Evolutionary conservation across 2,113 vertebrate species (phyloP).

Genomic region (Cebidichthys violaceus): DNA sequence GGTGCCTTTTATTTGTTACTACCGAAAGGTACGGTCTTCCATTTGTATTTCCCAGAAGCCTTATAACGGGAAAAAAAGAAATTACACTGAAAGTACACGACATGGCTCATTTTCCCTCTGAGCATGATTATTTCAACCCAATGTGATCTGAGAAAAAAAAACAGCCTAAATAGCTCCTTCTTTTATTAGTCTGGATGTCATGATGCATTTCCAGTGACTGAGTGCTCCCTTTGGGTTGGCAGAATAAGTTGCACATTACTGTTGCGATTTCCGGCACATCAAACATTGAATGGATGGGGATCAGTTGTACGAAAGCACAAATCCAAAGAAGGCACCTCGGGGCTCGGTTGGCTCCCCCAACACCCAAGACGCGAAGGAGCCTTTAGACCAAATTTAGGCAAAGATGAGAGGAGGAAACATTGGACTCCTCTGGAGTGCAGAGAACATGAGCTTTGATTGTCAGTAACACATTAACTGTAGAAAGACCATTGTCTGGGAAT

Average conservation of each 20-base stretch:
- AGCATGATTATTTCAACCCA: conserved; percentile 60
- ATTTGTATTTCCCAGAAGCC: conserved; percentile 83
- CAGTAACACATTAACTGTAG: conserved; percentile 79
- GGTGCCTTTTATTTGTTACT: conserved; percentile 83
- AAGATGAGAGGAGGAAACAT: conserved; percentile 41
- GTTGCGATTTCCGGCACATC: conserved; percentile 63
- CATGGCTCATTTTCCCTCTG: conserved; percentile 58
- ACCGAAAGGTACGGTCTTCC: conserved; percentile 84
- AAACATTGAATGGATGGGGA: conserved; percentile 53
- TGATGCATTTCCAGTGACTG: conserved; percentile 23
- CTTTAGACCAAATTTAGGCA: conserved; percentile 60
- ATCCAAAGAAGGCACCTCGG: conserved; percentile 81
- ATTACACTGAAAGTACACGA: conserved; percentile 62
- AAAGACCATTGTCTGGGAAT: conserved; percentile 59
- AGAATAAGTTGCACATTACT: conserved; percentile 62
- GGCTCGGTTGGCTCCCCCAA: conserved; percentile 53
- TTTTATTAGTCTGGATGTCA: conserved; percentile 42
- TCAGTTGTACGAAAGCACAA: conserved; percentile 80
- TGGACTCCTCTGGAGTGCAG: conserved; percentile 27
- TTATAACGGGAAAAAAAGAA: conserved; percentile 72
- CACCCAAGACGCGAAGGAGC: conserved; percentile 50
- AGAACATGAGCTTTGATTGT: conserved; percentile 65
- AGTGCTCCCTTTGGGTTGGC: conserved; percentile 35
- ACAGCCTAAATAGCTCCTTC: conserved; percentile 30
- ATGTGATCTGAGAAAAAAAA: conserved; percentile 49